A percentile compares a stretch with the other conserved stretches of the same genome.
Conservation (phyloP, 2,113 vertebrate species). For the Bettongia penicillata region DNA sequence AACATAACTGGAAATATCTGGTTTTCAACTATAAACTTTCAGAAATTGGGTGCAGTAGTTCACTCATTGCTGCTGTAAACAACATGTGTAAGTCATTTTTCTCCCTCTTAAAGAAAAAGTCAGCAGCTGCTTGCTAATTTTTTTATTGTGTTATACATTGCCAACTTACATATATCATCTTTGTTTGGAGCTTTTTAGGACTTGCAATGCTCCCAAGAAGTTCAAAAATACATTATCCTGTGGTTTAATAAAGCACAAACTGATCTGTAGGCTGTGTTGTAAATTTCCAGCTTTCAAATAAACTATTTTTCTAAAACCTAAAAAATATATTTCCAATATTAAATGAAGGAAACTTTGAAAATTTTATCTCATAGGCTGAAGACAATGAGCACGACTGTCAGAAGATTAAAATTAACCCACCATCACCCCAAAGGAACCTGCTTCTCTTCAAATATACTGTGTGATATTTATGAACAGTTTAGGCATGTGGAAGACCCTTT, state of each 20-base stretch:
- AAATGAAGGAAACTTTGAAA: conserved; percentile 47
- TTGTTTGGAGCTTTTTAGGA: conserved; percentile 53
- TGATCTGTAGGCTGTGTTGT: neutral
- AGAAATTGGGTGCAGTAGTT: conserved; percentile 1
- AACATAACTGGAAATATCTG: conserved; percentile 16
- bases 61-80: conserved; percentile 51
- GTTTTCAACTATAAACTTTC: neutral
- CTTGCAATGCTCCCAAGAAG: conserved; percentile 62
- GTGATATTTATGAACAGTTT: conserved; percentile 49
- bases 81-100: conserved; percentile 60
- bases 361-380: conserved; percentile 41
- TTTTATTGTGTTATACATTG: conserved; percentile 55
- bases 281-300: conserved; percentile 31
- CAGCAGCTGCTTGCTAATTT: conserved; percentile 65
- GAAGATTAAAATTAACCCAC: conserved; percentile 54
- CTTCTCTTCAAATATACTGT: neutral
- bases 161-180: conserved; percentile 71
- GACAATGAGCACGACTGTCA: conserved; percentile 59
- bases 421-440: conserved; percentile 55
- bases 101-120: conserved; percentile 67
- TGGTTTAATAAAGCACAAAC: conserved; percentile 55
- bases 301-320: conserved; percentile 43
- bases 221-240: conserved; percentile 55
- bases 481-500: conserved; percentile 51
- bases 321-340: conserved; percentile 47